Conservation (phyloP, 2,888 invertebrate species). For the Acleris literana region DNA sequence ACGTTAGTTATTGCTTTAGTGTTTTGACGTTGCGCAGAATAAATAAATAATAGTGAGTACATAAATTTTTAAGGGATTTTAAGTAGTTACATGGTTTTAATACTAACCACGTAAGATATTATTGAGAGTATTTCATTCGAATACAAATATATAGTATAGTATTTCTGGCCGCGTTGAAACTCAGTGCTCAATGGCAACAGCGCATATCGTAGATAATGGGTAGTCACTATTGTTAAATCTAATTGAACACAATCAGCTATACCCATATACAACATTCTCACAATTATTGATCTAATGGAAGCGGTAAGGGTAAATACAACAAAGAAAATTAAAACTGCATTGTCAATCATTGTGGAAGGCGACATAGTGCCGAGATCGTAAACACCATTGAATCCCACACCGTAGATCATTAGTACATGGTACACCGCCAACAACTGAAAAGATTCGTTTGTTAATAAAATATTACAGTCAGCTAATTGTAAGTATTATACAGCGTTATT, state of each 20-base stretch:
- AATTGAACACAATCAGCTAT: conserved; percentile 53
- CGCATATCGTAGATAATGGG: conserved; percentile 60
- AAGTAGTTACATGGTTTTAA: not conserved
- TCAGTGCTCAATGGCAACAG: conserved; percentile 62
- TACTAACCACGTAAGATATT: conserved; percentile 55
- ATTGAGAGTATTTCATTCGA: conserved; percentile 52
- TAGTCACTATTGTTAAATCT: conserved; percentile 37
- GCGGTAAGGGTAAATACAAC: conserved; percentile 53
- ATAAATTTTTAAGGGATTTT: too few species aligned
- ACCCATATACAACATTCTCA: conserved; percentile 52
- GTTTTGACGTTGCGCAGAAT: too few species aligned
- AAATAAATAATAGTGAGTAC: too few species aligned
- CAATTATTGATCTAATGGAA: conserved; percentile 59
- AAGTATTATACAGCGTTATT: too few species aligned
- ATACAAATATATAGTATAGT: conserved; percentile 60
- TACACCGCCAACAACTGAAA: conserved; percentile 57
- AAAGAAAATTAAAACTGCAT: conserved; percentile 60
- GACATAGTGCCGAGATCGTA: conserved; percentile 65
- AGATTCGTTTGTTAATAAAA: not conserved
- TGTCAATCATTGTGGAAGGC: conserved; percentile 64
- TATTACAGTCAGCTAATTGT: too few species aligned
- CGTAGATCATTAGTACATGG: conserved; percentile 53
- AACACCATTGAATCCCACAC: conserved; percentile 64
- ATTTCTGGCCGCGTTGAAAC: conserved; percentile 56
- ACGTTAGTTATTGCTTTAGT: too few species aligned